Evolutionary conservation across 2,113 vertebrate genomes (phyloP).

Genomic region (Nerophis lumbriciformis): DNA sequence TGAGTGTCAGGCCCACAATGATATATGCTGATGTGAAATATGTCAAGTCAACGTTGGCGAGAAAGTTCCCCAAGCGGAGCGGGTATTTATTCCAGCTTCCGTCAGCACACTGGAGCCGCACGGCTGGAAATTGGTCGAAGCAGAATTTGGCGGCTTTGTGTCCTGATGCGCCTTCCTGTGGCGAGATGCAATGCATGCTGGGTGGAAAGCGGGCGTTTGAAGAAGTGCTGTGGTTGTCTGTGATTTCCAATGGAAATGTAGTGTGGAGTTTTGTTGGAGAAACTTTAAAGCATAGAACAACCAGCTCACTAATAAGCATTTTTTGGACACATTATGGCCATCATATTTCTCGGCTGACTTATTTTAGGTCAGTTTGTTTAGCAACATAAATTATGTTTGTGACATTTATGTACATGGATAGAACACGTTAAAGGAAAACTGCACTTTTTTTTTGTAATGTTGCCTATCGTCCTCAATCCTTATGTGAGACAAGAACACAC

Average conservation of each 20-base stretch:
- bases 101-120: constrained; percentile 39
- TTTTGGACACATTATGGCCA: not conserved
- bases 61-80: constrained; percentile 32
- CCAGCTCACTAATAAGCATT: not conserved
- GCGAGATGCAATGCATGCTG: constrained; percentile 13
- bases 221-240: not conserved
- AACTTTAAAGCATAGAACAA: not conserved
- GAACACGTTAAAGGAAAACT: too few relatives aligned
- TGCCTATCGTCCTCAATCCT: too few relatives aligned
- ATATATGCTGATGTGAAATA: constrained; percentile 41
- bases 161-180: constrained; percentile 19
- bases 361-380: too few relatives aligned
- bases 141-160: constrained; percentile 14
- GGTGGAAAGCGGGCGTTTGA: constrained; percentile 6
- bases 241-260: not conserved
- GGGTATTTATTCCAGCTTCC: constrained; percentile 26
- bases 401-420: too few relatives aligned
- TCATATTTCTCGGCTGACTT: too few relatives aligned
- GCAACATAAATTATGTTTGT: too few relatives aligned
- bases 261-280: not conserved
- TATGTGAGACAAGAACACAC: too few relatives aligned
- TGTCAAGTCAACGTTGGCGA: constrained; percentile 34
- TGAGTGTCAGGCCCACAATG: constrained; percentile 22
- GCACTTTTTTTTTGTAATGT: too few relatives aligned
- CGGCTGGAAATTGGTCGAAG: constrained; percentile 28